These are phyloP conservation scores for Cheilosia urbana DNA, from an alignment of 2,888 invertebrate species.

Conservation along the genomic window DNA sequence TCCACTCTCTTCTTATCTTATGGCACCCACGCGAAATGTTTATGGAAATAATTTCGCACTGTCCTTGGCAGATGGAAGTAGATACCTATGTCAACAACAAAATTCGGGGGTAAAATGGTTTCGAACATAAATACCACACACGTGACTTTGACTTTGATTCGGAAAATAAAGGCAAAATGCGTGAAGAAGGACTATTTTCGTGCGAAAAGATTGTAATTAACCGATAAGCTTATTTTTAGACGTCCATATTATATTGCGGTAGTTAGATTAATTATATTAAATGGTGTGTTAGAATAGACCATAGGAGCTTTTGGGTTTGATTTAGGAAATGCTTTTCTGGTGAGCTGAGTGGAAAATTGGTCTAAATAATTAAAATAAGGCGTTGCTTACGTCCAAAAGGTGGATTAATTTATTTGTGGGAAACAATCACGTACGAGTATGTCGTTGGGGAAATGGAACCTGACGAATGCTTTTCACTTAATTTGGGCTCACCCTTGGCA, in stretches of 20 bases:
- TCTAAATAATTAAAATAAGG: too few relatives aligned
- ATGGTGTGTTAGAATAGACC: not conserved
- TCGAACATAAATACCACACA: not conserved
- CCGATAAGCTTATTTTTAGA: constrained; percentile 14
- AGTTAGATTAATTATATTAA: not conserved
- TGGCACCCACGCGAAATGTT: not conserved
- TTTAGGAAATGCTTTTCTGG: not conserved
- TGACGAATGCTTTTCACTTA: too few relatives aligned
- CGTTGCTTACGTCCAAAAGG: too few relatives aligned
- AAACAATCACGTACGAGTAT: too few relatives aligned
- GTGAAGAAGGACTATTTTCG: constrained; percentile 14
- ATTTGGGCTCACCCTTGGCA: too few relatives aligned
- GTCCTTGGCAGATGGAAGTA: not conserved
- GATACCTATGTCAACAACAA: not conserved
- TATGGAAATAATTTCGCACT: not conserved
- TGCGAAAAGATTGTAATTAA: not conserved
- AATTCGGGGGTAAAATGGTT: not conserved
- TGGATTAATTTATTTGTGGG: too few relatives aligned
- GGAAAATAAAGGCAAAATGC: not conserved
- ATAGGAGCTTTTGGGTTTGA: not conserved
- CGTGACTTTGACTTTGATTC: not conserved
- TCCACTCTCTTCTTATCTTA: not conserved
- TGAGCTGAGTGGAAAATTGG: not conserved
- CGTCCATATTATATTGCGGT: not conserved
- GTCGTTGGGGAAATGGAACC: too few relatives aligned